Evolutionary conservation across 2,113 vertebrate genomes (phyloP), one percentile per base, ranked within the genome.

Genomic region (Crotalus helleri): DNA sequence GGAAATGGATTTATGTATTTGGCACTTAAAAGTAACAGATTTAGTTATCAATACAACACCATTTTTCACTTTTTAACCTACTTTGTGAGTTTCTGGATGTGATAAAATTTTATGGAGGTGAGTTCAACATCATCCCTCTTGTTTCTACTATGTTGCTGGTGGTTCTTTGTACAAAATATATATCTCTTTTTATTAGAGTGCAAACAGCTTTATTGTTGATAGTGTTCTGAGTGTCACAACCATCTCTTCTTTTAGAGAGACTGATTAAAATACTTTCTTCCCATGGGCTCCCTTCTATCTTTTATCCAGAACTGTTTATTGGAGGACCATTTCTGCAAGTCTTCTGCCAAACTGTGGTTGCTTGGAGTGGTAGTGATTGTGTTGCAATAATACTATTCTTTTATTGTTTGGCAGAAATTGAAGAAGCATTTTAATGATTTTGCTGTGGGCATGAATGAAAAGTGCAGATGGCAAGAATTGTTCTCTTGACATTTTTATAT

Each of bases 171-270:
- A 53, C 11, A 49, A 26, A n/a, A n/a, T 90, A 17, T 49, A 90
- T 44, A n/a, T 74, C 33, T 91, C 90, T 44, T 91, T 39, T 85
- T n/a, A 55, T 4, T 29, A 87, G 44, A 33, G 13, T 33, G 24
- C 5, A 88, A 0, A 0, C 44, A 0, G 26, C 5, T 10, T 59
- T 89, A 0, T 0, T 64, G 4, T n/a, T 24, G 24, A 81, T 4
- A 0, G 58, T 49, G 39, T 0, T 39, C 93, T 21, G 2, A 90
- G 49, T 90, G 1, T 17, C 29, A 88, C 21, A 15, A n/a, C 54
- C 13, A 44, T 54, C 51, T 54, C 26, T 54, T 29, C 33, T 69
- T 88, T 19, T 11, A 93, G 55, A 92, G 88, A 19, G 8, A 91
- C 8, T 90, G 90, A 93, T 8, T 1, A 19, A 0, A 9, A 8